Evolutionary conservation across 2,113 vertebrate genomes (phyloP).

Genomic region (Mustela lutreola): DNA sequence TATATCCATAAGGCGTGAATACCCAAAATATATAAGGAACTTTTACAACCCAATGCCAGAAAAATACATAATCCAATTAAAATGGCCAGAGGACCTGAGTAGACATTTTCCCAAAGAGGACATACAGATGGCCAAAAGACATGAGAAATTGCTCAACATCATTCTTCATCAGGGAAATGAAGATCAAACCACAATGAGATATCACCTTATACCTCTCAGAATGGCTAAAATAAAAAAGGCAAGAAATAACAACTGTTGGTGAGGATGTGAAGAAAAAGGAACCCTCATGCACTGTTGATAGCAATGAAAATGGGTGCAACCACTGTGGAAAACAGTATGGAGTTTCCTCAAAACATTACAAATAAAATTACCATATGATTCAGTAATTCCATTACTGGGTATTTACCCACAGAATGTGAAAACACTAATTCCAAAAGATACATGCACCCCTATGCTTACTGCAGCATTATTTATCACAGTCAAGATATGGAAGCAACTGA

Average conservation of each 20-base stretch:
- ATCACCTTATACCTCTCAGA: not conserved
- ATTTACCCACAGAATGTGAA: not conserved
- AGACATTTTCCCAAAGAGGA: not conserved
- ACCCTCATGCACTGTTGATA: not conserved
- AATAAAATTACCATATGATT: not conserved
- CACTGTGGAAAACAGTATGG: not conserved
- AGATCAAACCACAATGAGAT: not conserved
- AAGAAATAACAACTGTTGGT: not conserved
- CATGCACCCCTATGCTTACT: not conserved
- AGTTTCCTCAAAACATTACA: not conserved
- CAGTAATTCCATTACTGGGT: not conserved
- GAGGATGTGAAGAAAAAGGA: not conserved
- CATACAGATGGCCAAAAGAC: not conserved
- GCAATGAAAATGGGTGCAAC: not conserved
- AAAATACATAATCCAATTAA: not conserved
- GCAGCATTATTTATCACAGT: not conserved
- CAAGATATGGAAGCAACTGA: not conserved
- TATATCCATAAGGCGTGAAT: not conserved
- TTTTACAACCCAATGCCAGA: not conserved
- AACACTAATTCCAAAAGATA: not conserved
- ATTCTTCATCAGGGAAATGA: not conserved
- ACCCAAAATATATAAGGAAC: not conserved
- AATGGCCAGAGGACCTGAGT: not conserved
- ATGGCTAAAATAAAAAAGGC: not conserved
- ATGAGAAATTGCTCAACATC: not conserved